Evolutionary conservation across 30 jellyfish, hydroid and myxozoan genomes (phyloP).

Genomic region (Cassiopea andromeda): DNA sequence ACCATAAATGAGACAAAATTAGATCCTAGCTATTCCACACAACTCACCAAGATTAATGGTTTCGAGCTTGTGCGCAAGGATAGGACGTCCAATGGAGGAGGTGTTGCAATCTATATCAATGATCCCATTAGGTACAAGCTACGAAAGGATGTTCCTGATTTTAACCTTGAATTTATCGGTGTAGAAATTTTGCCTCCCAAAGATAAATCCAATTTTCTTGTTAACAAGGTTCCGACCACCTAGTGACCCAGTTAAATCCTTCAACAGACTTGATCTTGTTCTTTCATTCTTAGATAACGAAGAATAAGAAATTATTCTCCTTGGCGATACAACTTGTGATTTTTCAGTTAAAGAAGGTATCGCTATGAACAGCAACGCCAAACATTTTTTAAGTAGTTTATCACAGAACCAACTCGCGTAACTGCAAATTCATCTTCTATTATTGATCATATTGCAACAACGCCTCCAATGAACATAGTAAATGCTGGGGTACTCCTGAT

Average conservation of each 20-base stretch:
- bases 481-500: background rate
- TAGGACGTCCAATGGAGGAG: slow-evolving; percentile 47
- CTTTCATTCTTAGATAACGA: slow-evolving; percentile 22
- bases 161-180: slow-evolving; percentile 38
- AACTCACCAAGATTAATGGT: background rate
- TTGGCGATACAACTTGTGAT: slow-evolving; percentile 48
- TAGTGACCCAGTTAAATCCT: slow-evolving; percentile 55
- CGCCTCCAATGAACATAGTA: background rate
- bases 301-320: slow-evolving; percentile 33
- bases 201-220: slow-evolving; percentile 10
- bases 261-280: slow-evolving; percentile 7
- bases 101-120: slow-evolving; percentile 27
- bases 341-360: background rate
- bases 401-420: background rate
- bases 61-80: slow-evolving; percentile 30
- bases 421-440: background rate
- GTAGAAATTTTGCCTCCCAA: slow-evolving; percentile 39
- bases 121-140: slow-evolving; percentile 27
- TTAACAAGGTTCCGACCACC: slow-evolving; percentile 41
- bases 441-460: background rate
- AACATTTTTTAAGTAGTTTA: no score
- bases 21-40: background rate
- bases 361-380: background rate
- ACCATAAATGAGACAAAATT: slow-evolving; percentile 11
- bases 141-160: slow-evolving; percentile 31